These are phyloP conservation scores for Sinopyrophorus schimmeli DNA, from an alignment of 2,888 invertebrate genomes.

Conservation along the genomic window DNA sequence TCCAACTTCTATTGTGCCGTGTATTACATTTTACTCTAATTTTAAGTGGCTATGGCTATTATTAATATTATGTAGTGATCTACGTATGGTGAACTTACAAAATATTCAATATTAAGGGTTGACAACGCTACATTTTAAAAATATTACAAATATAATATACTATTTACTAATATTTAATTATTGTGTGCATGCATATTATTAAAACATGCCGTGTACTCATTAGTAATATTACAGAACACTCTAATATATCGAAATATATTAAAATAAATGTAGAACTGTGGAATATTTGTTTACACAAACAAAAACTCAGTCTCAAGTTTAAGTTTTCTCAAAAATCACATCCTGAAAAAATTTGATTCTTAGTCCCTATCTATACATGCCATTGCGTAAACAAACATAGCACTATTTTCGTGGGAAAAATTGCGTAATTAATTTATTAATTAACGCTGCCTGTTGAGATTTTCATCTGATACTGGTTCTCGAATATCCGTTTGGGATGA, in stretches of 20 bases:
- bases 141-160: constrained; percentile 24
- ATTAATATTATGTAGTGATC: constrained; percentile 8
- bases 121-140: constrained; percentile 18
- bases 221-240: constrained; percentile 17
- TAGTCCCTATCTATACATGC: constrained; percentile 9
- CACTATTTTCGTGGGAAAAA: constrained; percentile 7
- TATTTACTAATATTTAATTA: constrained; percentile 20
- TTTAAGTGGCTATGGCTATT: constrained; percentile 12
- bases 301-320: constrained; percentile 16
- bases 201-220: constrained; percentile 19
- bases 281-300: constrained; percentile 22
- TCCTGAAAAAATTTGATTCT: constrained; percentile 9
- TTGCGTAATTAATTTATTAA: constrained; percentile 8
- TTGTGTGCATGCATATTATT: constrained; percentile 24
- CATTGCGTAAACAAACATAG: constrained; percentile 18
- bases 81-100: constrained; percentile 14
- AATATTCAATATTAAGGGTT: constrained; percentile 6
- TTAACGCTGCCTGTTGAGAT: constrained; percentile 71
- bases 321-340: constrained; percentile 14
- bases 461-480: constrained; percentile 70
- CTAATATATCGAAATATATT: constrained; percentile 14
- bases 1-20: constrained; percentile 8
- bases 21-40: constrained; percentile 8
- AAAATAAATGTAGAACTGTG: constrained; percentile 14
- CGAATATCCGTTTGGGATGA: constrained; percentile 58